These are phyloP conservation scores for Myotis yumanensis DNA, from an alignment of 2,113 vertebrate genomes.

Conservation along the genomic window DNA sequence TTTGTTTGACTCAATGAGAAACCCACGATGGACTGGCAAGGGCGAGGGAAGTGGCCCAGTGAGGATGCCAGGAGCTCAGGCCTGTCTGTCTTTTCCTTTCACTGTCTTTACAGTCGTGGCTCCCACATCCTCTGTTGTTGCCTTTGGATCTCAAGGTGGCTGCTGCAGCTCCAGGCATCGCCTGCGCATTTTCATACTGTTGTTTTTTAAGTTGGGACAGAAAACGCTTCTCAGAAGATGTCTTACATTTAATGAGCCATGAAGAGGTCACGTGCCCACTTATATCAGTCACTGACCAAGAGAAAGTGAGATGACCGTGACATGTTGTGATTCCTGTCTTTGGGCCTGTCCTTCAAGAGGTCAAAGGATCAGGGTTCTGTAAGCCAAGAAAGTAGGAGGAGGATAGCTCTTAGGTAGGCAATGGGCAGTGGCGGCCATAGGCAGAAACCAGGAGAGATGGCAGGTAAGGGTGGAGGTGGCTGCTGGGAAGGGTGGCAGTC, in stretches of 20 bases:
- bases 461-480: background rate
- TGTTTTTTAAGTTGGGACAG: background rate
- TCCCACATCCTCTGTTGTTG: background rate
- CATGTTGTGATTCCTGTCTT: background rate
- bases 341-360: background rate
- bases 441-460: background rate
- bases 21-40: background rate
- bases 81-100: background rate
- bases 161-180: background rate
- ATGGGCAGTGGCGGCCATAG: background rate
- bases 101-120: background rate
- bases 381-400: background rate
- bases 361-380: background rate
- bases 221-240: background rate
- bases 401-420: background rate
- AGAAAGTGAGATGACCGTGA: background rate
- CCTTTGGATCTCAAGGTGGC: background rate
- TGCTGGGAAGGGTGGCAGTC: background rate
- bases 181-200: background rate
- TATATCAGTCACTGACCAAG: background rate
- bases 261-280: background rate
- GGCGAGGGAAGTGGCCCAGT: background rate
- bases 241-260: background rate
- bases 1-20: background rate
- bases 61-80: background rate